These are phyloP conservation scores for Rachycentron canadum DNA, from an alignment of 2,797 vertebrate genomes.

Conservation along the genomic window DNA sequence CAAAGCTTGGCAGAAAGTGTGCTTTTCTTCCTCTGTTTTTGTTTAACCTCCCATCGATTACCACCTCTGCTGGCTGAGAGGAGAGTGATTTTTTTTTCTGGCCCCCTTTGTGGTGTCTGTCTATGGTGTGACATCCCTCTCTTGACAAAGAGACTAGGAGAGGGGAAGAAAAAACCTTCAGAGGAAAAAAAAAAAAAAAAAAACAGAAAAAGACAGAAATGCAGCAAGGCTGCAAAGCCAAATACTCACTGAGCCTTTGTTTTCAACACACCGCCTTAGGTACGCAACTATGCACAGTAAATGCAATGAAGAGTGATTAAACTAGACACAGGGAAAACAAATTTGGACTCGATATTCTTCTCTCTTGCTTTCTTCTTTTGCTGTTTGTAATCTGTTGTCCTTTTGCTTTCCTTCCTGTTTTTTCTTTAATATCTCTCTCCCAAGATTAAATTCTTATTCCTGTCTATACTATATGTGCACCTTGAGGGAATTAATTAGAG, in stretches of 20 bases:
- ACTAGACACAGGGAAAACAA: constrained; percentile 62
- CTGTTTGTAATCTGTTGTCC: constrained; percentile 30
- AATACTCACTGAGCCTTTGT: constrained; percentile 57
- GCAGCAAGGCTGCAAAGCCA: constrained; percentile 48
- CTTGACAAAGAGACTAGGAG: constrained; percentile 60
- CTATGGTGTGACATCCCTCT: constrained; percentile 66
- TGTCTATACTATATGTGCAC: constrained; percentile 20
- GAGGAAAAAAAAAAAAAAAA: background rate
- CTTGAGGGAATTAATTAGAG: constrained; percentile 74
- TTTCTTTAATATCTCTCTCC: constrained; percentile 17
- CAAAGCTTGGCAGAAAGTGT: constrained; percentile 52
- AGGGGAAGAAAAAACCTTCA: constrained; percentile 42
- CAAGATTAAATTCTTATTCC: constrained; percentile 26
- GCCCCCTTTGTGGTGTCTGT: constrained; percentile 65
- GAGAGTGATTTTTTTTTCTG: constrained; percentile 37
- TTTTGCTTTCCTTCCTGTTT: constrained; percentile 20
- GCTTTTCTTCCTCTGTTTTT: constrained; percentile 69
- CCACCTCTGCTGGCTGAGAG: constrained; percentile 59
- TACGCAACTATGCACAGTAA: constrained; percentile 58
- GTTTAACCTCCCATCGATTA: constrained; percentile 79
- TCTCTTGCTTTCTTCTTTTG: constrained; percentile 34
- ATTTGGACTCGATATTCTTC: constrained; percentile 45
- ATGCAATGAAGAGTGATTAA: constrained; percentile 72
- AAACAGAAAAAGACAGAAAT: constrained; percentile 30
- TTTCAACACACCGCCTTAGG: constrained; percentile 57